phyloP scores from a whole-genome alignment of 30 jellyfish, hydroid and myxozoan genomes.

The Kudoa iwatai region DNA sequence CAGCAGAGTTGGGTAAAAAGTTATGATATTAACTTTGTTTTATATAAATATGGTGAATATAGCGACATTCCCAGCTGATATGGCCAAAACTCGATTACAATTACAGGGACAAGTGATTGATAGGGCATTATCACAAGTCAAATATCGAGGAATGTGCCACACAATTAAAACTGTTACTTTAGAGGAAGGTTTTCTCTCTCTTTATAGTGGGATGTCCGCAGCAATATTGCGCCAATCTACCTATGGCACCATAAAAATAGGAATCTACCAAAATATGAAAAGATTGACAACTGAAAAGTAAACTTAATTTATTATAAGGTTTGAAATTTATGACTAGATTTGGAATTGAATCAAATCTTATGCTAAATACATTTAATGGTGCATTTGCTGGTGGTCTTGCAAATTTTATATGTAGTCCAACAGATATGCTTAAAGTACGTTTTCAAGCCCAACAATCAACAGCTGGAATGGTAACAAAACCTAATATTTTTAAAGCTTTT shows the following conservation, averaged over 20 bases:
- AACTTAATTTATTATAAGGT: too few relatives aligned
- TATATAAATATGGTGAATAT: too few relatives aligned
- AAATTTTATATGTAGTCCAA: constrained; percentile 45
- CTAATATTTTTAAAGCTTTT: constrained; percentile 11
- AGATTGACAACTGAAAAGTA: constrained; percentile 6
- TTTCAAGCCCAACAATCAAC: constrained; percentile 40
- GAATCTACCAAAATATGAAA: constrained; percentile 48
- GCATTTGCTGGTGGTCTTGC: constrained; percentile 39
- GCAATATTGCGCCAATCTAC: constrained; percentile 71
- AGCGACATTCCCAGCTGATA: constrained; percentile 69
- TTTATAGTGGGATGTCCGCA: constrained; percentile 41
- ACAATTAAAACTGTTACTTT: constrained; percentile 17
- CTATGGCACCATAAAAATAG: constrained; percentile 55
- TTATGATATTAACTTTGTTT: too few relatives aligned
- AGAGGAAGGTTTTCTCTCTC: constrained; percentile 31
- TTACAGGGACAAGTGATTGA: constrained; percentile 59
- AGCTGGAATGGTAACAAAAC: constrained; percentile 5
- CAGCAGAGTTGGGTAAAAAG: constrained; percentile 43
- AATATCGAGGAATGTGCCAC: constrained; percentile 73
- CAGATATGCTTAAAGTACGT: constrained; percentile 56
- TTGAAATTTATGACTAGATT: too few relatives aligned
- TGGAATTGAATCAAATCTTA: too few relatives aligned
- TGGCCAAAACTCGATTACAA: constrained; percentile 52
- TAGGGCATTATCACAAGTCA: constrained; percentile 10
- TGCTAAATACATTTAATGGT: constrained; percentile 35